phyloP scores from a whole-genome alignment of 2,888 invertebrate species.

The Polydrusus pterygomalis region DNA sequence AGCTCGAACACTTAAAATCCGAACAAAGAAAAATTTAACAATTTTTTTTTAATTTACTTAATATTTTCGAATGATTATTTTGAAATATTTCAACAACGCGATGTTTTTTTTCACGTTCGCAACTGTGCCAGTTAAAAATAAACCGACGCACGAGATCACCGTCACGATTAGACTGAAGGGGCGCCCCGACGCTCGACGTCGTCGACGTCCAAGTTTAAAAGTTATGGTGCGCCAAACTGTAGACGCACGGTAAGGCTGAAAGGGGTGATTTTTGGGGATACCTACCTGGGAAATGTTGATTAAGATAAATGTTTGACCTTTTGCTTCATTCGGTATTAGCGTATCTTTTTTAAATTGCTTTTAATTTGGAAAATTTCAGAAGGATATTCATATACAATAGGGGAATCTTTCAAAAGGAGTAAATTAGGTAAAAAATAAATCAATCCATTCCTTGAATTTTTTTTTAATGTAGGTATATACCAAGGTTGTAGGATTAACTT shows the following conservation, averaged over 20 bases:
- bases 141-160: background rate
- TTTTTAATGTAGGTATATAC: no score
- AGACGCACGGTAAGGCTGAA: constrained; percentile 29
- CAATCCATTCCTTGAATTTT: no score
- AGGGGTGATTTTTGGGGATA: constrained; percentile 20
- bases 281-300: constrained; percentile 2
- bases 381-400: no score
- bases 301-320: constrained; percentile 4
- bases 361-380: background rate
- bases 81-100: constrained; percentile 13
- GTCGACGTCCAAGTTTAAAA: constrained; percentile 43
- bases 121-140: constrained; percentile 6
- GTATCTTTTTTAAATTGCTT: background rate
- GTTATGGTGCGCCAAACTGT: constrained; percentile 44
- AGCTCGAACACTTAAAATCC: background rate
- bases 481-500: no score
- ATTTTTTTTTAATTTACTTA: background rate
- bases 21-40: background rate
- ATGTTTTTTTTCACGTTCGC: constrained; percentile 18
- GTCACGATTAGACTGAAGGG: constrained; percentile 39
- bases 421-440: no score
- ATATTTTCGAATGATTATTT: background rate
- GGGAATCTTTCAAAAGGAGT: no score
- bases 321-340: background rate
- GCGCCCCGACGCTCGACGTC: constrained; percentile 38